These are phyloP conservation scores for Microctenopoma stevenorrisi DNA, from an alignment of 2,797 vertebrate species.

Conservation along the genomic window DNA sequence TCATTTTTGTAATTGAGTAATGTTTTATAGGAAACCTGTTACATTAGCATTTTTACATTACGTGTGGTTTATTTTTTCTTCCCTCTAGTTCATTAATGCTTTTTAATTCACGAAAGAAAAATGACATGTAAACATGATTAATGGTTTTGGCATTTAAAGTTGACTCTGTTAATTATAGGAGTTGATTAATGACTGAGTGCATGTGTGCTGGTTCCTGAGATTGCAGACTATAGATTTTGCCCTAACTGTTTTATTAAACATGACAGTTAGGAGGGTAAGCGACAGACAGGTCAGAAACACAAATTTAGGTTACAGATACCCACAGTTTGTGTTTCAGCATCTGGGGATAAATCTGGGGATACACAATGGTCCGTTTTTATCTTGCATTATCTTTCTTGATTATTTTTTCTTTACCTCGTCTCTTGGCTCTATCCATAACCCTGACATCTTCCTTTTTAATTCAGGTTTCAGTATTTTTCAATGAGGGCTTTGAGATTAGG, in stretches of 20 bases:
- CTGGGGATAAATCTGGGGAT: conserved; percentile 29
- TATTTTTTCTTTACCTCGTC: conserved; percentile 36
- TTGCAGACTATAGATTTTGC: conserved; percentile 37
- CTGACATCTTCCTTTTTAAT: conserved; percentile 30
- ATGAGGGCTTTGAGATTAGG: not conserved
- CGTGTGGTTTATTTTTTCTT: conserved; percentile 10
- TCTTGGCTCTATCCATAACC: conserved; percentile 27
- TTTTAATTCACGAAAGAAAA: conserved; percentile 55
- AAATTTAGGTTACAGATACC: conserved; percentile 39
- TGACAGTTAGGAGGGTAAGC: conserved; percentile 33
- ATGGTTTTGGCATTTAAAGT: conserved; percentile 65
- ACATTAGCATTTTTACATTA: conserved; percentile 29
- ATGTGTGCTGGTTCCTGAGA: conserved; percentile 38
- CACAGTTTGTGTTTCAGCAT: conserved; percentile 32
- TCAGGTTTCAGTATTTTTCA: not conserved
- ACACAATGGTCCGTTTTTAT: conserved; percentile 48
- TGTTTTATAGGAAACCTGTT: conserved; percentile 36
- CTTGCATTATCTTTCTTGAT: conserved; percentile 40
- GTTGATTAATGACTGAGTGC: conserved; percentile 59
- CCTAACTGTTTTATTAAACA: conserved; percentile 46
- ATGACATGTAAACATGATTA: conserved; percentile 42
- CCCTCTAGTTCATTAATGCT: conserved; percentile 33
- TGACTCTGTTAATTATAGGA: conserved; percentile 55
- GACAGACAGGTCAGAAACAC: conserved; percentile 52
- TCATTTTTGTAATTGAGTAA: conserved; percentile 29